Evolutionary conservation across 2,888 invertebrate species (phyloP), one percentile per base, ranked within the genome.

Genomic region (Rhabditoides inermis): DNA sequence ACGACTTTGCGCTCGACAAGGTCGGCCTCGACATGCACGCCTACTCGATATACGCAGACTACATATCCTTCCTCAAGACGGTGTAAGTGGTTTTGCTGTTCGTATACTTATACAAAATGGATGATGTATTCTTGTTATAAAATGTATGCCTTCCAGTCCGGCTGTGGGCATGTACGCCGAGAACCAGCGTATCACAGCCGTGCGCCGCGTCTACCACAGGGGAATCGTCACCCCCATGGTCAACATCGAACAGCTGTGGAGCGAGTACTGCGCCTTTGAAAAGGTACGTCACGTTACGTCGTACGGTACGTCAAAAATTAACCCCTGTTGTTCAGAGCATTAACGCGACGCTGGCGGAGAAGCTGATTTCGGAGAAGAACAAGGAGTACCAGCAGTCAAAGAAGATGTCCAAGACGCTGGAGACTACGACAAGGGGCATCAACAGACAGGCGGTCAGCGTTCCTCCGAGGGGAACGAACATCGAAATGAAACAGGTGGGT

Each of bases 101-200:
- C n/a, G 2, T 44, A 15, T 15, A 25, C 12, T 42, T 15, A 39
- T 22, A 3, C n/a, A 25, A 22, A n/a, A 4, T 0, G 23, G 3
- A 25, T 54, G 22, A 52, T 27, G 30, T 32, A 35, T 28, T 37
- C 5, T 12, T 32, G 20, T 23, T 5, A 15, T 27, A 46, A 45
- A 20, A 47, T 27, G 22, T 28, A 28, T 18, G 12, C 10, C 41
- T 62, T 73, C 47, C 62, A 82, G 82, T 0, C 95, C 95, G 65
- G 98, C 95, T 0, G 87, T 91, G 0, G 98, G 98, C 0, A 92
- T 92, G 0, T 99, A 98, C 78, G 98, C 98, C 0, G 98, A 99
- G 80, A 98, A 98, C 79, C 98, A 99, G 80, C 89, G 92, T 78
- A 98, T 98, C 57, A 90, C 92, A 18, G 98, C 95, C 1, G 91